Evolutionary conservation across 2,888 invertebrate species (phyloP).

Genomic region (Cryptops parisi): DNA sequence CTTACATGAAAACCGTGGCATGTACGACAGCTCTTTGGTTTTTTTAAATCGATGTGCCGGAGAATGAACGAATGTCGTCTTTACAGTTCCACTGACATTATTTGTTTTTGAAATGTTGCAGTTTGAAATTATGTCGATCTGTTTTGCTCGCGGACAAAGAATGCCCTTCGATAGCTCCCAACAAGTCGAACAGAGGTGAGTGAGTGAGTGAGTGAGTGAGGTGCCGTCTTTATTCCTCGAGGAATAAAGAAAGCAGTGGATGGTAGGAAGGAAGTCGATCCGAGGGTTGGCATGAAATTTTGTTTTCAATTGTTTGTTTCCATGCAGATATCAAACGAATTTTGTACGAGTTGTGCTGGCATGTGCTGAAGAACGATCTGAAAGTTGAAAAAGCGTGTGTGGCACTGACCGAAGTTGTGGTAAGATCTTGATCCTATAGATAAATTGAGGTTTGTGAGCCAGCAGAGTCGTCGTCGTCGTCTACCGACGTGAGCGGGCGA

Average conservation of each 20-base stretch:
- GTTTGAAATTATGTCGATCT: background rate
- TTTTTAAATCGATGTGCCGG: background rate
- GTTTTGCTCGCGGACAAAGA: background rate
- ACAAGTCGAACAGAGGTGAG: background rate
- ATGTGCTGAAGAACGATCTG: slow-evolving; percentile 57
- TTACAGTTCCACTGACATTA: background rate
- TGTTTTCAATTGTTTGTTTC: background rate
- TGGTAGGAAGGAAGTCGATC: too few species aligned
- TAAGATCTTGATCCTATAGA: slow-evolving; percentile 40
- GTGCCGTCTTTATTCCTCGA: too few species aligned
- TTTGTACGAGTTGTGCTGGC: slow-evolving; percentile 64
- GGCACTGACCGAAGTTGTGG: slow-evolving; percentile 58
- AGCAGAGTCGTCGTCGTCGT: too few species aligned
- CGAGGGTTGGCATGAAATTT: too few species aligned
- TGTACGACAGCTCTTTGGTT: too few species aligned
- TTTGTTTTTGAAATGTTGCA: too few species aligned
- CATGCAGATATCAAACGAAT: slow-evolving; percentile 44
- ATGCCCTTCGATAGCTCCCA: background rate
- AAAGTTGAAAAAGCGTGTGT: slow-evolving; percentile 62
- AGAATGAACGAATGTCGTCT: background rate
- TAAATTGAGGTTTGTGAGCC: background rate
- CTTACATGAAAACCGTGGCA: too few species aligned
- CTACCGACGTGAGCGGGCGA: too few species aligned
- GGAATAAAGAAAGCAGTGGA: too few species aligned
- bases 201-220: background rate